Base-by-base conservation (phyloP, 2,113 vertebrate genomes). In the Poeciliopsis occidentalis region DNA sequence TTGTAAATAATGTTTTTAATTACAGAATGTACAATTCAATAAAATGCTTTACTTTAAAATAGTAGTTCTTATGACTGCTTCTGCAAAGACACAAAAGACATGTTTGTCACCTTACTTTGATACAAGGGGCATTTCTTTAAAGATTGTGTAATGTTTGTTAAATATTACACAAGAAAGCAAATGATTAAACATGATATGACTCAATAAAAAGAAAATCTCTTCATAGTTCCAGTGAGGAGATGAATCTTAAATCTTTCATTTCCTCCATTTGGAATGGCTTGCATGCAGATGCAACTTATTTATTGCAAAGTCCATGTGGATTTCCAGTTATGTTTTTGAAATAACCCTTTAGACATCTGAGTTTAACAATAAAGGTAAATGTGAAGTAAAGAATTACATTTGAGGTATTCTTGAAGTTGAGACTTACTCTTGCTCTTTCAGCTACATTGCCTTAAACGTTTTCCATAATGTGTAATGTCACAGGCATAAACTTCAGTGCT, bases 1-100 rank as follows among this genome's bases (percentile, higher is more conserved):
- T 76, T 85, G 79, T 69, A 85, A 60, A 71, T 12, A 37, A 54
- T 57, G 67, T 29, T 66, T 80, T 73, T 81, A 12, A 70, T 80
- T 61, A 63, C 47, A 31, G 30, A 80, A 61, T 84, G 80, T 79
- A 2, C 15, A 24, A 64, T 51, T 34, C 26, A 85, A 81, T 47
- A 86, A 87, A 76, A 68, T 19, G 0, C 64, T 3, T 78, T 69
- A 37, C 5, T 39, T 62, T 61, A 54, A 32, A 47, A 3, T 10
- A 5, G 15, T 39, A 15, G 75, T 72, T 79, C 4, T 79, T 4
- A 61, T 41, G 19, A 73, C 37, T 60, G 24, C 62, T 8, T 44
- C 4, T 22, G 10, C 60, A 65, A 75, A 79, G 69, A 60, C 30
- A 67, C 29, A 47, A 37, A n/a, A 70, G 32, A 32, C 31, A 74